These are phyloP conservation scores for Pinctada fucata DNA, from an alignment of 2,888 invertebrate species.

Conservation along the genomic window DNA sequence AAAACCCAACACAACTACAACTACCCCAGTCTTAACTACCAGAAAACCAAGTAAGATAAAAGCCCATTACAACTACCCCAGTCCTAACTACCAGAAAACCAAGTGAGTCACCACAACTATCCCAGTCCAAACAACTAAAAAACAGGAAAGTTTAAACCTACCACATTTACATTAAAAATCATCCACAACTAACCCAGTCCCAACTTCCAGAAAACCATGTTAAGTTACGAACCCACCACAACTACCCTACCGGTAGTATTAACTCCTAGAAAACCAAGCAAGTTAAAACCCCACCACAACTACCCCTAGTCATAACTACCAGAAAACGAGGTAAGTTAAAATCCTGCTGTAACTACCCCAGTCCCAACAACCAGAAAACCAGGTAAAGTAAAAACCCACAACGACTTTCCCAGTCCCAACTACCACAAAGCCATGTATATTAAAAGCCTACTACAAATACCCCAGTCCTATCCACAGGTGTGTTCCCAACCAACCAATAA, in stretches of 20 bases:
- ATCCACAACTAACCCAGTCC: too few species aligned
- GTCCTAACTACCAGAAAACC: slow-evolving; percentile 33
- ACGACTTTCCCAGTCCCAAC: too few species aligned
- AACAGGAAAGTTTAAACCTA: slow-evolving; percentile 5
- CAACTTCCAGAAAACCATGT: too few species aligned
- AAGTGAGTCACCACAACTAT: slow-evolving; percentile 38
- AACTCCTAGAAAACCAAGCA: not conserved
- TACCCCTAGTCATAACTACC: not conserved
- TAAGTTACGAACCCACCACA: too few species aligned
- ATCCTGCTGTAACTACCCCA: too few species aligned
- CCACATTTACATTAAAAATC: not conserved
- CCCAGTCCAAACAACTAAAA: slow-evolving; percentile 34
- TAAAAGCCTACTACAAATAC: too few species aligned
- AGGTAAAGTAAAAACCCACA: not conserved
- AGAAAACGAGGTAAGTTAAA: not conserved
- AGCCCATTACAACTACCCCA: slow-evolving; percentile 38
- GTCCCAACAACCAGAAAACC: not conserved
- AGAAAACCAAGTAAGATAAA: slow-evolving; percentile 30
- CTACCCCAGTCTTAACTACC: slow-evolving; percentile 34
- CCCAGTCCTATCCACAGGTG: too few species aligned
- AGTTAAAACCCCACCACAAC: too few species aligned
- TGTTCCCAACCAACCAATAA: too few species aligned
- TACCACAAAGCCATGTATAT: too few species aligned
- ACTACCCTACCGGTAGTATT: not conserved
- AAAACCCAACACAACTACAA: slow-evolving; percentile 35